Evolutionary conservation across 2,797 vertebrate species (phyloP).

Genomic region (Thaleichthys pacificus): DNA sequence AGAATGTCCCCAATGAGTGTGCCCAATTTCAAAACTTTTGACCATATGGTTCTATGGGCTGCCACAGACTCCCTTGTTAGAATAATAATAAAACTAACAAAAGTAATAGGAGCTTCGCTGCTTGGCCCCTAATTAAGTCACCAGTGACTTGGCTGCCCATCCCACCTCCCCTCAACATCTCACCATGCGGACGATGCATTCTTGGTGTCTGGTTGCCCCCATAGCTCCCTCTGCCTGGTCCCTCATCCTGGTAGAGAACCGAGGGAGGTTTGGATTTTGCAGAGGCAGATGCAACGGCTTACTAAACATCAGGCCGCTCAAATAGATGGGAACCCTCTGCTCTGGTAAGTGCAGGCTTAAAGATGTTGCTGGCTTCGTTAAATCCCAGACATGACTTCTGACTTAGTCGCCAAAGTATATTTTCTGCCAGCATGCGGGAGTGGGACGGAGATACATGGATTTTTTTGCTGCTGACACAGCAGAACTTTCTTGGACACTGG

Average conservation of each 20-base stretch:
- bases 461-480: slow-evolving; percentile 27
- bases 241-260: slow-evolving; percentile 62
- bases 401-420: slow-evolving; percentile 59
- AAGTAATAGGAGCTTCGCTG: too few species aligned
- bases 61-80: too few species aligned
- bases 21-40: too few species aligned
- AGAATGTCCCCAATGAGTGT: too few species aligned
- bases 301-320: slow-evolving; percentile 61
- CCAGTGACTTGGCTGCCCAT: too few species aligned
- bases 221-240: slow-evolving; percentile 55
- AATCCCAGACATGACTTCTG: slow-evolving; percentile 59
- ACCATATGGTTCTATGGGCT: too few species aligned
- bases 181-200: too few species aligned
- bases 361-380: slow-evolving; percentile 72
- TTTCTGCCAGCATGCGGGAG: slow-evolving; percentile 59
- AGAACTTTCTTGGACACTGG: not conserved
- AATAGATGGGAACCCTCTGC: slow-evolving; percentile 64
- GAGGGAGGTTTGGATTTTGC: slow-evolving; percentile 60
- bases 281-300: slow-evolving; percentile 65
- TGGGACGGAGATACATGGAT: slow-evolving; percentile 43
- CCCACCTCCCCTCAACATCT: too few species aligned
- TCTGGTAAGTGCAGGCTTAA: slow-evolving; percentile 67
- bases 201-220: slow-evolving; percentile 18
- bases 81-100: too few species aligned
- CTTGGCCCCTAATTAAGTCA: too few species aligned